Conservation (phyloP, 2,797 vertebrate species). For the Anas bahamensis region DNA sequence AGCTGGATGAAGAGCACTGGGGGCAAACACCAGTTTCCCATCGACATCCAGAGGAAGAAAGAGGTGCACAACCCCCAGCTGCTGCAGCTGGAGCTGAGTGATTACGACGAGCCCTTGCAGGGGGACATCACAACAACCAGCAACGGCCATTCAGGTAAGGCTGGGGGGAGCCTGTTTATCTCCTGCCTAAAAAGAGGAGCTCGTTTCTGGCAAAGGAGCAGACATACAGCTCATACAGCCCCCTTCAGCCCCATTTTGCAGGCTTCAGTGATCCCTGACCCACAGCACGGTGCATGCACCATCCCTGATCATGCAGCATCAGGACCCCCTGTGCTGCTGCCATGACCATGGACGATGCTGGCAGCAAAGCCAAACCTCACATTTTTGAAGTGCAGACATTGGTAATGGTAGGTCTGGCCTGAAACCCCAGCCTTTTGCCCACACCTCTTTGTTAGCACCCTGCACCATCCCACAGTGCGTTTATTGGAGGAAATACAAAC, state of each 20-base stretch:
- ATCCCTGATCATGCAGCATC: neutral
- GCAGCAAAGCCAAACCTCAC: neutral
- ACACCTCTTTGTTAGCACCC: neutral
- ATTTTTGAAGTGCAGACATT: neutral
- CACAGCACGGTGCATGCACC: rapidly evolving
- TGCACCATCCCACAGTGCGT: neutral
- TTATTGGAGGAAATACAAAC: neutral
- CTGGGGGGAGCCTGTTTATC: neutral
- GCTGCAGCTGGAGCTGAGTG: conserved; percentile 78
- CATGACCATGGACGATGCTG: neutral
- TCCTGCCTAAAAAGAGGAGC: neutral
- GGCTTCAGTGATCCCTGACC: too few species aligned
- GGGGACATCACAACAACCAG: conserved; percentile 85
- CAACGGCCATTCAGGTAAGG: conserved; percentile 91
- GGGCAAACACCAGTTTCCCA: conserved; percentile 87
- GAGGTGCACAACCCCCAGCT: conserved; percentile 80
- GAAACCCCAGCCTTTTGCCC: neutral
- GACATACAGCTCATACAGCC: neutral
- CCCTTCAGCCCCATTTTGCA: neutral
- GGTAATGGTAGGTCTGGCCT: neutral
- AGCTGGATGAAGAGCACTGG: conserved; percentile 89
- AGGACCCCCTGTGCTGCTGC: rapidly evolving
- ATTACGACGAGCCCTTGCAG: conserved; percentile 75
- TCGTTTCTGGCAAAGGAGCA: neutral
- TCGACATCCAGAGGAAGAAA: conserved; percentile 85